phyloP scores from a whole-genome alignment of 2,113 vertebrate species.

The Ophthalmolycus amberensis region DNA sequence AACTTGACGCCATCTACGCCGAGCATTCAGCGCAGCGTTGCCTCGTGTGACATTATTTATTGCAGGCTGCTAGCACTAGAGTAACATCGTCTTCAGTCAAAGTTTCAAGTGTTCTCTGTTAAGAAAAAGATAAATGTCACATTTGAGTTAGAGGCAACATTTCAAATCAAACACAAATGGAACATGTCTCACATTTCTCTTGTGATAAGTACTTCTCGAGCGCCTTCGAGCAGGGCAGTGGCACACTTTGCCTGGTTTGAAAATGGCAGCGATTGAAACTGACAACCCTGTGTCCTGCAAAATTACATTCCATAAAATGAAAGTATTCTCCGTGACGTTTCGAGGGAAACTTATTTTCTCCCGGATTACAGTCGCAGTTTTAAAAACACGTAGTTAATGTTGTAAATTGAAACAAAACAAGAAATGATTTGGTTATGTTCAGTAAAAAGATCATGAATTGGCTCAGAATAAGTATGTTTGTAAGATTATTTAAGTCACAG shows the following conservation, averaged over 20 bases:
- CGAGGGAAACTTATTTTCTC: neutral
- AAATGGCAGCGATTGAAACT: neutral
- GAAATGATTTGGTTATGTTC: no score
- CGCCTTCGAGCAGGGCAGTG: neutral
- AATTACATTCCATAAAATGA: neutral
- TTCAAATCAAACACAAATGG: neutral
- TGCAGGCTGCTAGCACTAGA: neutral
- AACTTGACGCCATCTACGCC: slow-evolving; percentile 13
- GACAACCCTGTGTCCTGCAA: neutral
- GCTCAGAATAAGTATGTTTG: no score
- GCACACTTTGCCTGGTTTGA: neutral
- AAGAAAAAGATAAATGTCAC: neutral
- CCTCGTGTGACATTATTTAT: neutral
- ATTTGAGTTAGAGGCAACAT: neutral
- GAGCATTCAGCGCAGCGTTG: slow-evolving; percentile 21
- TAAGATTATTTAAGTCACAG: no score
- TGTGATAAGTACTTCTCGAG: neutral
- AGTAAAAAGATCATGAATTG: no score
- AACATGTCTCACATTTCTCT: neutral
- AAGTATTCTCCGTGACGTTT: neutral
- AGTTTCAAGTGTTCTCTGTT: neutral
- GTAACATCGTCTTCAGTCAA: neutral
- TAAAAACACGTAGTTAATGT: no score
- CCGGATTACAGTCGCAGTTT: no score
- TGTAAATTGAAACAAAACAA: no score